Conservation (phyloP, 2,888 invertebrate genomes). For the Tricholauxania praeusta region DNA sequence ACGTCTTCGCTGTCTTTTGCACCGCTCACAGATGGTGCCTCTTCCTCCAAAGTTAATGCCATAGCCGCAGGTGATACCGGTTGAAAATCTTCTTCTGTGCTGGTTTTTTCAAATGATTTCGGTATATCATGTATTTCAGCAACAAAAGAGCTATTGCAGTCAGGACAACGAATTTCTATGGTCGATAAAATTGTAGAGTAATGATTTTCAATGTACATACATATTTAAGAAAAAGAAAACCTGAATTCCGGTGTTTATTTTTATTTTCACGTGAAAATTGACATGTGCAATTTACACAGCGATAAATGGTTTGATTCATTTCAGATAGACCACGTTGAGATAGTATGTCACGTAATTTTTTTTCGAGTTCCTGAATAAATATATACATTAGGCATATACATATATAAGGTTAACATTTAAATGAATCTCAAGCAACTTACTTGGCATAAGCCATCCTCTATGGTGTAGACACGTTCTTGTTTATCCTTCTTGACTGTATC, state of each 20-base stretch:
- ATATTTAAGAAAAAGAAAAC: neutral
- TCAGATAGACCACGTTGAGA: conserved; percentile 69
- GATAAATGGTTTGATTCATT: conserved; percentile 70
- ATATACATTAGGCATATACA: conserved; percentile 5
- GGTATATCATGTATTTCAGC: conserved; percentile 63
- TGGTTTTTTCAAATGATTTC: conserved; percentile 52
- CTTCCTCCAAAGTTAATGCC: conserved; percentile 41
- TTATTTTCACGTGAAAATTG: conserved; percentile 71
- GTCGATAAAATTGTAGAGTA: neutral
- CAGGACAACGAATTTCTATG: conserved; percentile 70
- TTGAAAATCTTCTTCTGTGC: conserved; percentile 28
- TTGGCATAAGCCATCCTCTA: conserved; percentile 72
- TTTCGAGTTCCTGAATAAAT: conserved; percentile 67
- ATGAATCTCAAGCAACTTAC: conserved; percentile 56
- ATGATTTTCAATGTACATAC: neutral
- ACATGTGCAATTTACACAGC: conserved; percentile 75
- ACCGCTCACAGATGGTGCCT: conserved; percentile 33
- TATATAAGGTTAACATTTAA: neutral
- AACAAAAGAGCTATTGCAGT: conserved; percentile 73
- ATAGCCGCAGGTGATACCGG: conserved; percentile 58
- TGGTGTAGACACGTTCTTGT: conserved; percentile 72
- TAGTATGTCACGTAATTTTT: conserved; percentile 68
- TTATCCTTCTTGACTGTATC: conserved; percentile 73
- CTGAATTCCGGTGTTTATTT: conserved; percentile 49
- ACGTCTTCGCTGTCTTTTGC: neutral